Evolutionary conservation across 2,888 invertebrate species (phyloP), one percentile per base, ranked within the genome.

Genomic region (Andrena flavipes): DNA sequence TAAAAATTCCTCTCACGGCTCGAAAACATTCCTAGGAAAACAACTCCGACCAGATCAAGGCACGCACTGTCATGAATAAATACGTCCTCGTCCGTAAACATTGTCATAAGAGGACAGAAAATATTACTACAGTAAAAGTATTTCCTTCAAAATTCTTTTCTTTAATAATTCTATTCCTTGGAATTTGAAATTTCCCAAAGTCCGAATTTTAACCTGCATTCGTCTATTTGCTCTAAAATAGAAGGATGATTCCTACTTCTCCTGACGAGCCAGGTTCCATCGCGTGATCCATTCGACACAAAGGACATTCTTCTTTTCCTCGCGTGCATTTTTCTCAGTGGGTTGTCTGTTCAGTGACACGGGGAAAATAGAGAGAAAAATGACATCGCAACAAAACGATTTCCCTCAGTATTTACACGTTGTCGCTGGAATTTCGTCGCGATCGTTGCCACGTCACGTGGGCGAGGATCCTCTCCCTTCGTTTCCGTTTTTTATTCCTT

Each of bases 351-450:
- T 42, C 42, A 13, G 42, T 42, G 42, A 0, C 42, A 42, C 13
- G 13, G 13, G 13, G 42, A 42, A 42, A 42, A 42, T 42, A 42
- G 42, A 42, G 13, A 42, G 13, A 42, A 42, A 13, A 42, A 1
- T 4, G 6, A 2, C 54, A 16, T 6, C 2, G 13, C n/a, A 23
- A 51, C 49, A 29, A 33, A 35, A 35, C 13, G 33, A 75, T 75
- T 5, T 23, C 10, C 42, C 23, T 23, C 13, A 20, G 33, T 60
- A 68, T 79, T 68, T 64, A 29, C 35, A 70, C 10, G 13, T 20
- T 20, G 2, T 29, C 59, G 6, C 0, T 59, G 67, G 76, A 79
- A 85, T 82, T 71, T 79, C 54, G 16, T 54, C 8, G 26, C 62
- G 30, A 54, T 56, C 67, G 33, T 56, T 67, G 68, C 79, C 71